Base-by-base conservation (phyloP, 2,113 vertebrate genomes). In the Marmota flaviventris region DNA sequence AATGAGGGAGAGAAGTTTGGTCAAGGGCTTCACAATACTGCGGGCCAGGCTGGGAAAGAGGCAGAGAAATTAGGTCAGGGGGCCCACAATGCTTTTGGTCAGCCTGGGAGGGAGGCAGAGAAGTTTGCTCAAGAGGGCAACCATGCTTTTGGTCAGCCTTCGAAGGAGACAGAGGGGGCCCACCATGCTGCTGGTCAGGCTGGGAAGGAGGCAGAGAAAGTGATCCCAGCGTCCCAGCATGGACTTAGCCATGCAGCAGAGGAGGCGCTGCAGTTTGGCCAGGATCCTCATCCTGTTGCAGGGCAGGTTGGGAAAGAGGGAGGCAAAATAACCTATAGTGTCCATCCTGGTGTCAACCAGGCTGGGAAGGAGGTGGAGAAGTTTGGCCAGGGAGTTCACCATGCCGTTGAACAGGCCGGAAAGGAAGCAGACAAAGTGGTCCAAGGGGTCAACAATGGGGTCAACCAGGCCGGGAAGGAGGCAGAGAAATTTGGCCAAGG, bases 381-480 rank as follows among this genome's bases (percentile, higher is more conserved):
- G 0, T 65, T 94, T 78, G 88, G 90, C 89, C 97, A 97, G 94
- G 96, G 65, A 14, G 91, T 95, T 79, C 96, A 89, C 77, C 96
- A 97, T 94, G 89, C 96, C 0, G 34, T 88, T 96, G 94, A 96
- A 92, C 96, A 97, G 96, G 97, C 96, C 0, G 93, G 91, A 92
- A 97, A 96, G 89, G 94, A 98, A 8, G 77, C 96, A 63, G 91
- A 98, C 73, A 98, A 91, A 72, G 77, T 96, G 56, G 56, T 18
- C 87, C 96, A 96, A 27, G 96, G 91, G 88, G 42, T 90, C 91
- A 67, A 97, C 51, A 39, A 82, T 92, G 97, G 96, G 96, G 76
- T 96, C 96, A 53, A 96, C 77, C 96, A 97, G 85, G 95, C 97
- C 32, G 93, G 94, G 73, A 98, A 97, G 91, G 85, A 97, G 91